Evolutionary conservation across 2,888 invertebrate species (phyloP).

Genomic region (Psylliodes chrysocephalus): DNA sequence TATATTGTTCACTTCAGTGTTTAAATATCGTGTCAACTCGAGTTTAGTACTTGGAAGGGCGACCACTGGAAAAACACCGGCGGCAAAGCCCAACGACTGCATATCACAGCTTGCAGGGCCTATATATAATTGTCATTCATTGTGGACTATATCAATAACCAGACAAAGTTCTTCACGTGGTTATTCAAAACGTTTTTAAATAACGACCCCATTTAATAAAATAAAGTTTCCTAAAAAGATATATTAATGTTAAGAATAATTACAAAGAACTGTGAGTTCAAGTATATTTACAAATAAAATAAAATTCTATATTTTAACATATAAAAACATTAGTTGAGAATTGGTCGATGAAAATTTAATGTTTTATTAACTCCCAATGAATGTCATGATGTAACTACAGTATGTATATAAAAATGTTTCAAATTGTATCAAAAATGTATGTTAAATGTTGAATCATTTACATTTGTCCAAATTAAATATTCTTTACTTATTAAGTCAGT

Average conservation of each 20-base stretch:
- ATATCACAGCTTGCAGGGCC: no score
- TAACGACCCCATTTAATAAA: background rate
- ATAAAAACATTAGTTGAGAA: background rate
- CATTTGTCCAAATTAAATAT: no score
- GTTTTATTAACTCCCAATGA: background rate
- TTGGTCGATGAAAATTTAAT: background rate
- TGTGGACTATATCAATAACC: no score
- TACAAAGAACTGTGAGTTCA: conserved; percentile 11
- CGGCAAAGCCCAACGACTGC: no score
- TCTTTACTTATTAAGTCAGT: no score
- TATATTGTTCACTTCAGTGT: no score
- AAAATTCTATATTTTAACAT: background rate
- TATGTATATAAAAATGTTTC: background rate
- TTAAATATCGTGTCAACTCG: no score
- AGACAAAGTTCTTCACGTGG: no score
- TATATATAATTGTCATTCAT: no score
- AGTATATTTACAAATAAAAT: conserved; percentile 2
- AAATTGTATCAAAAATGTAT: background rate
- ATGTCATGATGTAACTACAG: background rate
- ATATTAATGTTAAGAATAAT: conserved; percentile 18
- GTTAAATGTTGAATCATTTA: background rate
- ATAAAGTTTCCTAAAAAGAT: conserved; percentile 9
- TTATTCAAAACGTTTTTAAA: no score
- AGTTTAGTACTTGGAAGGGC: no score
- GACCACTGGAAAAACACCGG: no score